A percentile compares a stretch with the other conserved stretches of the same genome.
These are phyloP conservation scores for Antennarius maculatus DNA, from an alignment of 2,797 vertebrate species.

Conservation along the genomic window DNA sequence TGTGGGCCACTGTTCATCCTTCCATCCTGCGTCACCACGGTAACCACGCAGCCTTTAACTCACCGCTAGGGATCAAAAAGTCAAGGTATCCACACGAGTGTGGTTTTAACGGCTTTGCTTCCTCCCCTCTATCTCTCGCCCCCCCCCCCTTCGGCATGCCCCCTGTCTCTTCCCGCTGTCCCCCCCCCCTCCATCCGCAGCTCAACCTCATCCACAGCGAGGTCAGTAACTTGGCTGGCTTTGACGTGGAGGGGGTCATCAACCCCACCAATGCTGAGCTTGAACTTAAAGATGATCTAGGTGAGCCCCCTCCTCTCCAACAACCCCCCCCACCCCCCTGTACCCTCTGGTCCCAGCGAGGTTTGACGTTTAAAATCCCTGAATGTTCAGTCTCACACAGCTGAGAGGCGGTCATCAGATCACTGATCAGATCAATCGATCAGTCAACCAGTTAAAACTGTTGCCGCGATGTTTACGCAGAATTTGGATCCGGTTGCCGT, in stretches of 20 bases:
- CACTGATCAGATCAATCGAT: too few relatives aligned
- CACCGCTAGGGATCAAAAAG: constrained; percentile 17
- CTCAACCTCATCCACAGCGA: constrained; percentile 99
- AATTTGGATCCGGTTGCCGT: too few relatives aligned
- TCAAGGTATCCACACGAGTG: constrained; percentile 64
- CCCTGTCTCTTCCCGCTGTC: constrained; percentile 23
- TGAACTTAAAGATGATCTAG: constrained; percentile 99
- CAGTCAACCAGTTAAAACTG: too few relatives aligned
- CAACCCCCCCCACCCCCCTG: background rate
- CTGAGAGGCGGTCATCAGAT: too few relatives aligned
- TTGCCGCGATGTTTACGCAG: too few relatives aligned
- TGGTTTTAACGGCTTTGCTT: constrained; percentile 89
- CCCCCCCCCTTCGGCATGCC: constrained; percentile 66
- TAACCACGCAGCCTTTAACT: background rate
- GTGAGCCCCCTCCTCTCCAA: constrained; percentile 78
- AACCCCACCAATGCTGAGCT: constrained; percentile 99
- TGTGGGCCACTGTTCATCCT: too few relatives aligned
- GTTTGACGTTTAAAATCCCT: constrained; percentile 57
- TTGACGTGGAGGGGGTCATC: constrained; percentile 99
- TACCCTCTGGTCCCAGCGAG: constrained; percentile 2
- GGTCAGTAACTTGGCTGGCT: constrained; percentile 99
- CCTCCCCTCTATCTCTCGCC: constrained; percentile 77
- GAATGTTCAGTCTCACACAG: constrained; percentile 22
- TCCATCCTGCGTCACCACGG: too few relatives aligned
- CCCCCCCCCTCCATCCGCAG: constrained; percentile 78